phyloP scores from a whole-genome alignment of 2,888 invertebrate genomes.

The Malthinus flaveolus region DNA sequence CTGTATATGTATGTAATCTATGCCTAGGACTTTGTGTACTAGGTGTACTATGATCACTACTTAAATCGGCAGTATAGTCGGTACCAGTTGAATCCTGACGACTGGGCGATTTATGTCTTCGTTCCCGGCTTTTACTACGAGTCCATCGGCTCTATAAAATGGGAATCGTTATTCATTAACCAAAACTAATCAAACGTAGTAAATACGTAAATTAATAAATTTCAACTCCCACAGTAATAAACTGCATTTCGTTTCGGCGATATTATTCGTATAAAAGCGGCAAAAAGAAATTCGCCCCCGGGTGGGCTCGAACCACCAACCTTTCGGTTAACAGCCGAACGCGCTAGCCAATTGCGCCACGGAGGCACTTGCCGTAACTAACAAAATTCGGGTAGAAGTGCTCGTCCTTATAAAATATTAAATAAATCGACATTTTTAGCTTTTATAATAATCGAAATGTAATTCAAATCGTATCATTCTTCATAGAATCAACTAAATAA shows the following conservation, averaged over 20 bases:
- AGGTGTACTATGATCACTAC: conserved; percentile 71
- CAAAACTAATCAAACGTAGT: background rate
- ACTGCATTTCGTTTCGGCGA: background rate
- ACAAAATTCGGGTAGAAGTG: no score
- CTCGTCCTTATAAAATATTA: no score
- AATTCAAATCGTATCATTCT: no score
- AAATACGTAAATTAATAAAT: no score
- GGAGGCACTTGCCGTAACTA: conserved; percentile 58
- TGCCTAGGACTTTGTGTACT: conserved; percentile 81
- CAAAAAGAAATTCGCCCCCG: conserved; percentile 69
- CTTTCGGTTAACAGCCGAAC: conserved; percentile 99
- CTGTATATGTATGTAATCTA: conserved; percentile 61
- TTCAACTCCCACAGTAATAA: background rate
- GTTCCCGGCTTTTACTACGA: conserved; percentile 69
- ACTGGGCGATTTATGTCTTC: conserved; percentile 63
- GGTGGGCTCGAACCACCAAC: conserved; percentile 98
- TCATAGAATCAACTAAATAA: no score
- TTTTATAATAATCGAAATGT: no score
- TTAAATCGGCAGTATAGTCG: conserved; percentile 79
- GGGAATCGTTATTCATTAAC: background rate
- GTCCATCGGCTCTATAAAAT: conserved; percentile 74
- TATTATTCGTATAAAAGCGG: background rate
- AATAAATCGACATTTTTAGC: no score
- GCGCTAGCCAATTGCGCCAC: conserved; percentile 97
- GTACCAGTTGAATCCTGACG: conserved; percentile 67